phyloP scores from a whole-genome alignment of 2,888 invertebrate species.

The Heliconius cydno region DNA sequence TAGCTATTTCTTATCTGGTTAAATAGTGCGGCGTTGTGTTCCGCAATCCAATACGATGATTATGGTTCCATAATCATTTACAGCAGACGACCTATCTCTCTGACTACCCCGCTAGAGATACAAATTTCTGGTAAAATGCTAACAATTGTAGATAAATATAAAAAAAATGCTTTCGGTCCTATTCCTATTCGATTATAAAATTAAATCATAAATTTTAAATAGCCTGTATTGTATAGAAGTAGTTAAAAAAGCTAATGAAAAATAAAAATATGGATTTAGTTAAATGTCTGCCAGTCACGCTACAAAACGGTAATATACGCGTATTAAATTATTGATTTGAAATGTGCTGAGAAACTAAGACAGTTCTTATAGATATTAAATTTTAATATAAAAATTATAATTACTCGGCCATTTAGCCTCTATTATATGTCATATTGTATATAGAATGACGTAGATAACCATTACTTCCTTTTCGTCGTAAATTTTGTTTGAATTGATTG shows the following conservation, averaged over 20 bases:
- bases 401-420: too few relatives aligned
- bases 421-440: not conserved
- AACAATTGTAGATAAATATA: not conserved
- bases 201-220: not conserved
- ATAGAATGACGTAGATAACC: not conserved
- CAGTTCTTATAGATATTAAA: not conserved
- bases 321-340: not conserved
- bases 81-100: too few relatives aligned
- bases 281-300: slow-evolving; percentile 15
- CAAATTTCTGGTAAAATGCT: not conserved
- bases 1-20: not conserved
- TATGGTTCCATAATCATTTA: too few relatives aligned
- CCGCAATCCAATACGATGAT: not conserved
- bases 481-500: too few relatives aligned
- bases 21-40: not conserved
- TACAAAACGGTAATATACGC: not conserved
- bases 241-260: slow-evolving; percentile 6
- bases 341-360: not conserved
- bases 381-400: not conserved
- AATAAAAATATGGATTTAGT: not conserved
- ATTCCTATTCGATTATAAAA: not conserved
- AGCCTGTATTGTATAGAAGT: not conserved
- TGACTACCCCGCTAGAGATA: too few relatives aligned
- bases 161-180: not conserved
- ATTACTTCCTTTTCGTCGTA: too few relatives aligned